Base-by-base conservation (phyloP, 2,113 vertebrate species). In the Nesospiza acunhae region DNA sequence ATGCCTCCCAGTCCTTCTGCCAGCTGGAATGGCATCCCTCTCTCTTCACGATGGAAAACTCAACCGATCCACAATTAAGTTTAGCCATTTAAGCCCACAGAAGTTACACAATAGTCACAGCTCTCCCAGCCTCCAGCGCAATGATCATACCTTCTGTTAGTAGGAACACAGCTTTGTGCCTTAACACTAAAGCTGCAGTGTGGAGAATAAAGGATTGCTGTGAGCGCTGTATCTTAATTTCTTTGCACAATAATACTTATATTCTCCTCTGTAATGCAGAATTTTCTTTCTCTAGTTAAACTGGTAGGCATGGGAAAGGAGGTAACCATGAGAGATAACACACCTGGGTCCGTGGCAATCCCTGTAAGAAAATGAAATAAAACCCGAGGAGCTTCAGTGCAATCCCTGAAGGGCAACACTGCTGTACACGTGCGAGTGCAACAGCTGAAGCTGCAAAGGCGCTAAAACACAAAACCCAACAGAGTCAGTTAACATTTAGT, bases 91-190 rank as follows among this genome's bases (percentile, higher is more conserved):
- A 28, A 86, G 7, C 62, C 31, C 30, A 49, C 39, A 18, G 21
- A 68, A 64, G 35, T 73, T 72, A 30, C 15, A 47, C 39, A 17
- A 49, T 5, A 68, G 35, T 30, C 30, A 15, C 35, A 60, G 79
- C 21, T 79, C 47, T 46, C 5, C 17, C 31, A 60, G 55, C 55
- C 39, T 31, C 28, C 15, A 39, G 39, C 16, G 17, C 13, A 80
- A 30, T 0, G 0, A 56, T 31, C 11, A 0, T 13, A 14, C 39
- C 58, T 60, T 22, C 63, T 74, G 15, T 24, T 28, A 26, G 35
- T 1, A 50, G 67, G 41, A 66, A 11, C 6, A 21, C 2, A 4
- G 7, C n/a, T 73, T 81, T 56, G 8, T 24, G 22, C 46, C 31
- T 83, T 26, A 18, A 26, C 17, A 7, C 19, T n/a, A 33, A 47